These are phyloP conservation scores for Hypanus sabinus DNA, from an alignment of 2,113 vertebrate genomes.

Conservation along the genomic window DNA sequence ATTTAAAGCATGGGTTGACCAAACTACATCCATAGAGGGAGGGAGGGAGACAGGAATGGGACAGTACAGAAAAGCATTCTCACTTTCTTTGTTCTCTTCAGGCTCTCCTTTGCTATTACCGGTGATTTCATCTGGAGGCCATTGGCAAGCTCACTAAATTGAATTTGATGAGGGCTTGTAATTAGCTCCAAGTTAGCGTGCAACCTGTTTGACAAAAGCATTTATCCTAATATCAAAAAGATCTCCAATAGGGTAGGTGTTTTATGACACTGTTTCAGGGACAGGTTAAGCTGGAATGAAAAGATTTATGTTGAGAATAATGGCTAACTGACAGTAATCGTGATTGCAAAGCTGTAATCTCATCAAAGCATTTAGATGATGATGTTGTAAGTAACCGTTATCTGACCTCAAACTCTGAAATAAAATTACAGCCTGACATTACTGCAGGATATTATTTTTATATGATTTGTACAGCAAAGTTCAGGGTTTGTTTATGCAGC, in stretches of 20 bases:
- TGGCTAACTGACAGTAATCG: background rate
- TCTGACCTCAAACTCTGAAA: slow-evolving; percentile 14
- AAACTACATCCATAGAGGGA: no score
- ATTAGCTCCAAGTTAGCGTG: slow-evolving; percentile 23
- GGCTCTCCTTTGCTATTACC: background rate
- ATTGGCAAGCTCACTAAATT: background rate
- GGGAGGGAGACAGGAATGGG: no score
- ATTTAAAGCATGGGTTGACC: no score
- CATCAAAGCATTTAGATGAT: slow-evolving; percentile 20
- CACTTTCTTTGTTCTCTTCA: background rate
- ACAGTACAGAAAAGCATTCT: background rate
- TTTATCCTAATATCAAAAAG: background rate
- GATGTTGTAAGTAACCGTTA: slow-evolving; percentile 32
- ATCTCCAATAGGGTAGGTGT: slow-evolving; percentile 27
- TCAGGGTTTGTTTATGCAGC: background rate
- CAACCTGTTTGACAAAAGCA: slow-evolving; percentile 22
- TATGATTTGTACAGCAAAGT: slow-evolving; percentile 5
- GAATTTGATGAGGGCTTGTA: background rate
- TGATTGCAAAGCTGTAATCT: background rate
- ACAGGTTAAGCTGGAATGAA: background rate
- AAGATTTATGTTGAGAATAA: slow-evolving; percentile 27
- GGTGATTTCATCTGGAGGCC: background rate
- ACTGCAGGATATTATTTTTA: slow-evolving; percentile 27
- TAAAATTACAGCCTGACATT: background rate
- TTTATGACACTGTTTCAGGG: background rate